A percentile compares a stretch with the other conserved stretches of the same genome.
phyloP scores from a whole-genome alignment of 2,113 vertebrate genomes.

The Callorhinus ursinus region DNA sequence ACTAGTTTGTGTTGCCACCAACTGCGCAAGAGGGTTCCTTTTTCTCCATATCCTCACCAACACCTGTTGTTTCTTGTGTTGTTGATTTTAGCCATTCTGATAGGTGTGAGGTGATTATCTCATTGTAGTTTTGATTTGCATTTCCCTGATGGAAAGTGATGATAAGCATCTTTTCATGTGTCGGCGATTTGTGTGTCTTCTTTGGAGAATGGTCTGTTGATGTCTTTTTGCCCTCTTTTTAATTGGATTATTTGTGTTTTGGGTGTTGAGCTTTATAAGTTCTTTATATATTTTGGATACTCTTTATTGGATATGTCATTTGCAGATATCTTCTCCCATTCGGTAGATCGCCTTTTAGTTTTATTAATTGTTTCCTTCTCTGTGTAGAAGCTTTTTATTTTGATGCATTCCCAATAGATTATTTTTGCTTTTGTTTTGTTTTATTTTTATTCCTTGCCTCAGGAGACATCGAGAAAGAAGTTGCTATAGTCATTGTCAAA shows the following conservation, averaged over 20 bases:
- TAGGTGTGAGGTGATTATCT: background rate
- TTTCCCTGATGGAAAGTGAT: background rate
- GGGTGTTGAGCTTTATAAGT: background rate
- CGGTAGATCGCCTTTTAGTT: background rate
- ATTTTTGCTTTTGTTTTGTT: no score
- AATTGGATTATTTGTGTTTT: background rate
- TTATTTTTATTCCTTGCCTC: no score
- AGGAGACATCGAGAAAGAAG: no score
- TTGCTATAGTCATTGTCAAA: no score
- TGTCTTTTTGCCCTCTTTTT: background rate
- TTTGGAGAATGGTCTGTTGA: background rate
- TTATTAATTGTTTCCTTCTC: background rate
- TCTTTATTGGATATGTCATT: background rate
- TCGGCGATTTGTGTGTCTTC: background rate
- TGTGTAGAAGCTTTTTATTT: background rate
- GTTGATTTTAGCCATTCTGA: background rate
- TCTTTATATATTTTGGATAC: no score
- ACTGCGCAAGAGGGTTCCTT: background rate
- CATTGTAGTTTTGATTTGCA: background rate
- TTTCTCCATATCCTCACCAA: background rate
- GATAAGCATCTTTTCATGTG: background rate
- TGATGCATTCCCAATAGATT: no score
- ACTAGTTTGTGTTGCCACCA: background rate
- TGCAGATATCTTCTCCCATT: background rate
- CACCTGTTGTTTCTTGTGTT: background rate